Percentiles rank a stretch among this genome's conserved stretches.
phyloP scores from a whole-genome alignment of 2,888 invertebrate species.

The Euproctis similis region DNA sequence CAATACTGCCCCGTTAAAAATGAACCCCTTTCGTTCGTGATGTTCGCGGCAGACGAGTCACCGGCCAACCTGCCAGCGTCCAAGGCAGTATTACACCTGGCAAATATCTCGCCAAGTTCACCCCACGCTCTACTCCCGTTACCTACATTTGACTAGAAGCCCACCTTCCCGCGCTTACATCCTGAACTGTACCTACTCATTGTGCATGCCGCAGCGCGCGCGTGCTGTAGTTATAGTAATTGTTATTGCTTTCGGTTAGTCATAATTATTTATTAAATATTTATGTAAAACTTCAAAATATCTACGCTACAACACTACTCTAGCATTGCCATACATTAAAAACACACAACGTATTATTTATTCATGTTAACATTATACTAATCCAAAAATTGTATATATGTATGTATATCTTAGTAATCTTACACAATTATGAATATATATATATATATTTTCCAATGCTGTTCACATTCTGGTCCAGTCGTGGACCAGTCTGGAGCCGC shows the following conservation, averaged over 20 bases:
- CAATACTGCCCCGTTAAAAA: no score
- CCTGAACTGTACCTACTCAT: slow-evolving; percentile 7
- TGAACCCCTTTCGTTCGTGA: no score
- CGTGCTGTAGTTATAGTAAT: slow-evolving; percentile 49
- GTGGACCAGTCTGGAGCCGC: slow-evolving; percentile 56
- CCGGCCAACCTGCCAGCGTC: no score
- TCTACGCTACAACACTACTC: slow-evolving; percentile 69
- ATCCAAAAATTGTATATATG: slow-evolving; percentile 71
- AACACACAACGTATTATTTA: slow-evolving; percentile 65
- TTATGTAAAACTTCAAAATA: slow-evolving; percentile 73
- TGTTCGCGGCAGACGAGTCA: no score
- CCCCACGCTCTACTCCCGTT: no score
- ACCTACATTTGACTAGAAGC: no score
- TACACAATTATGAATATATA: slow-evolving; percentile 48
- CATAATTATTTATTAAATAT: slow-evolving; percentile 49
- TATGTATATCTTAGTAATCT: slow-evolving; percentile 43
- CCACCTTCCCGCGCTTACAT: slow-evolving; percentile 5
- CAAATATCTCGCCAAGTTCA: no score
- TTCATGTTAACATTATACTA: slow-evolving; percentile 61
- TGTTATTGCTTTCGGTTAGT: slow-evolving; percentile 73
- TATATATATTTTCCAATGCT: slow-evolving; percentile 32
- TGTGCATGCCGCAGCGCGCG: slow-evolving; percentile 56
- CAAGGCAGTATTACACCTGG: no score
- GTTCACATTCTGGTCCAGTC: slow-evolving; percentile 61
- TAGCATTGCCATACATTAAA: slow-evolving; percentile 70